These are phyloP conservation scores for Diploscapter pachys DNA, from an alignment of 1,140 invertebrate genomes.

Conservation along the genomic window DNA sequence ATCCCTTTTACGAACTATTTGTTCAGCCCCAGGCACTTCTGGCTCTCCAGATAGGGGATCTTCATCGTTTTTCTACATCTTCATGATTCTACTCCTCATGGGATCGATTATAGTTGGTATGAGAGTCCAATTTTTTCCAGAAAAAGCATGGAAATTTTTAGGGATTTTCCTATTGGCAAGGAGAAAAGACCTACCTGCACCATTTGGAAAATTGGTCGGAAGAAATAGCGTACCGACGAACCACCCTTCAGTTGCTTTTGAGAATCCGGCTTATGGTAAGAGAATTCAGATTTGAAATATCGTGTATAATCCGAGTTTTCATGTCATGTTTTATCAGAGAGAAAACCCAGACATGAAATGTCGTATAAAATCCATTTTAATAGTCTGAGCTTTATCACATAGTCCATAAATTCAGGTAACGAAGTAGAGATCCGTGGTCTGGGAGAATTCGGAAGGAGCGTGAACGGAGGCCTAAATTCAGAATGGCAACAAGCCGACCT, in stretches of 20 bases:
- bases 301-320: too few relatives aligned
- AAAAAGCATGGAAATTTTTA: background rate
- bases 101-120: conserved; percentile 10
- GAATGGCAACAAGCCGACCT: conserved; percentile 27
- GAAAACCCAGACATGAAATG: background rate
- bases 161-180: conserved; percentile 8
- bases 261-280: conserved; percentile 26
- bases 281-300: too few relatives aligned
- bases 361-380: background rate
- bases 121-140: background rate
- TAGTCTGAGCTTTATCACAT: background rate
- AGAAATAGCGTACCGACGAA: conserved; percentile 20
- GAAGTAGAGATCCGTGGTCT: conserved; percentile 31
- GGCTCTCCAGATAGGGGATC: background rate
- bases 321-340: too few relatives aligned
- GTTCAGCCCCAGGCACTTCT: background rate
- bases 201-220: conserved; percentile 26
- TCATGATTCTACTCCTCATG: conserved; percentile 13
- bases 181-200: conserved; percentile 20
- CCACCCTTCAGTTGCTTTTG: conserved; percentile 17
- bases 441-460: conserved; percentile 1
- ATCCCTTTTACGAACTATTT: background rate
- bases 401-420: background rate
- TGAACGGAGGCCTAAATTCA: conserved; percentile 1
- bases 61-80: conserved; percentile 6